Evolutionary conservation across 2,797 vertebrate genomes (phyloP).

Genomic region (Amphiprion clarkii): DNA sequence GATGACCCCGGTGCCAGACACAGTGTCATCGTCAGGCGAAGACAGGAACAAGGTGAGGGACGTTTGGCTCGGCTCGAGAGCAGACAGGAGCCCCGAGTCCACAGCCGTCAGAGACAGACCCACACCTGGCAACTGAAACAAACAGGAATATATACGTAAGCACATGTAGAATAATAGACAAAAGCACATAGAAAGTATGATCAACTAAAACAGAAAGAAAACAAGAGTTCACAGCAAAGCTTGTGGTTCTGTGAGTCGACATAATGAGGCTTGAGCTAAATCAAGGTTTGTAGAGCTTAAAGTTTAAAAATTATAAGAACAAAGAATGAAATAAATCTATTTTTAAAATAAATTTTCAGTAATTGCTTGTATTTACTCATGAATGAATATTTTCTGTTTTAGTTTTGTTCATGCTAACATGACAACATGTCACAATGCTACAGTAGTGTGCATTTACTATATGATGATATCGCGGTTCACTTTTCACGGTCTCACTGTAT

Average conservation of each 20-base stretch:
- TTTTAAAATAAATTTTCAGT: too few species aligned
- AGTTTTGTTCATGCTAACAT: background rate
- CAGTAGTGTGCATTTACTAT: too few species aligned
- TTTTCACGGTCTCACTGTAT: too few species aligned
- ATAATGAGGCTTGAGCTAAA: too few species aligned
- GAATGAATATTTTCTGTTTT: too few species aligned
- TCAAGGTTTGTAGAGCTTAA: too few species aligned
- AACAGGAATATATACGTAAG: background rate
- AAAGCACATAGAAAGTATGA: background rate
- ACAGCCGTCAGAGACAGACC: constrained; percentile 83
- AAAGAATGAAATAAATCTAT: too few species aligned
- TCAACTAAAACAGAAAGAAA: too few species aligned
- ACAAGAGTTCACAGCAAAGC: too few species aligned
- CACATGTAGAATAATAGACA: background rate
- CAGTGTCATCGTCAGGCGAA: constrained; percentile 66
- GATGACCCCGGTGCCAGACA: constrained; percentile 87
- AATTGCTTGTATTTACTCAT: too few species aligned
- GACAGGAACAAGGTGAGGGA: constrained; percentile 87
- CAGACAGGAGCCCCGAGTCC: constrained; percentile 89
- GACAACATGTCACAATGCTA: background rate
- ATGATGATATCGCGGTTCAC: background rate
- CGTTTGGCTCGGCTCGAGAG: constrained; percentile 83
- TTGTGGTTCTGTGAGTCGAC: too few species aligned
- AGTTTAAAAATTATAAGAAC: too few species aligned
- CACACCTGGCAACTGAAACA: constrained; percentile 77